These are phyloP conservation scores for Sebastolobus alascanus DNA, from an alignment of 2,797 vertebrate species.

Conservation along the genomic window DNA sequence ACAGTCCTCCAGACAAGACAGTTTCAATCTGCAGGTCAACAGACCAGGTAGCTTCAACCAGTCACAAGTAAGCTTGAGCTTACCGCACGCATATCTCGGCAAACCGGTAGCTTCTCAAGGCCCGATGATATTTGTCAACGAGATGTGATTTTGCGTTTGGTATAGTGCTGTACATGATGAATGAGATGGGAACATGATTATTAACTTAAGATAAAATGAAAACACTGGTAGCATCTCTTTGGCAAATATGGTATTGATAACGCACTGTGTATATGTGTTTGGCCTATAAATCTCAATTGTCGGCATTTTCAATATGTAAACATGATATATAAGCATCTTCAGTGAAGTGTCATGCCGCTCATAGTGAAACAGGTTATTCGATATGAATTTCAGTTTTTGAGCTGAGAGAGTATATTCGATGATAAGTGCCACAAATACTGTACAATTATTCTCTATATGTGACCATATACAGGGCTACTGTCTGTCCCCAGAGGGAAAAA, in stretches of 20 bases:
- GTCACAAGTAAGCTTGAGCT: constrained; percentile 70
- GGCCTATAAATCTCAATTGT: too few relatives aligned
- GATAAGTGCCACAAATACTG: not conserved
- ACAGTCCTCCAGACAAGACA: constrained; percentile 84
- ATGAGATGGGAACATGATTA: constrained; percentile 40
- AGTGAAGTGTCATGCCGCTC: not conserved
- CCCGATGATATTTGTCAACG: constrained; percentile 92
- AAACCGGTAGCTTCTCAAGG: constrained; percentile 81
- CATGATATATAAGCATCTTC: not conserved
- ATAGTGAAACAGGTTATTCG: not conserved
- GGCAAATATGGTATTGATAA: not conserved
- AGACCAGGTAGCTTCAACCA: constrained; percentile 72
- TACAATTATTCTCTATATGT: too few relatives aligned
- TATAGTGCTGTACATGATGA: constrained; percentile 21
- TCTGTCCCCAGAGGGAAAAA: not conserved
- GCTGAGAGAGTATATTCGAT: not conserved
- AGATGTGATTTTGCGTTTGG: constrained; percentile 82
- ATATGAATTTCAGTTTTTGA: not conserved
- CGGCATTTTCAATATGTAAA: not conserved
- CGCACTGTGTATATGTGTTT: too few relatives aligned
- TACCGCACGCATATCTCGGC: constrained; percentile 81
- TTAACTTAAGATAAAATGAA: not conserved
- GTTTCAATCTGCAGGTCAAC: constrained; percentile 69
- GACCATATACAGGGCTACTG: too few relatives aligned
- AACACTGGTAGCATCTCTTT: not conserved